phyloP scores from a whole-genome alignment of 2,888 invertebrate species.

The Apamea epomidion region DNA sequence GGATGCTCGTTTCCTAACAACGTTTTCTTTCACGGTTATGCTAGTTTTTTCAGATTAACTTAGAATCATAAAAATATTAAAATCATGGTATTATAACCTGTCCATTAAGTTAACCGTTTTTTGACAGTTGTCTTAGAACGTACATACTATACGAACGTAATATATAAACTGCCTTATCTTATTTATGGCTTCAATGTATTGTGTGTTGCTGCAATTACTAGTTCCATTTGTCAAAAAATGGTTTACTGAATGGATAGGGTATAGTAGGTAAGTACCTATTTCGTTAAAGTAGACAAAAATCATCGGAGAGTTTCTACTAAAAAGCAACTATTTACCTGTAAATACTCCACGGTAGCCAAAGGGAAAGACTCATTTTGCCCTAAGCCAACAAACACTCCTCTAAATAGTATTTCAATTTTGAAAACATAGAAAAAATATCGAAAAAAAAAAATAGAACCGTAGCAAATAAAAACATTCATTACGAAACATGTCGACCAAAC shows the following conservation, averaged over 20 bases:
- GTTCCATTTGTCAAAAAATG: too few species aligned
- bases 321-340: neutral
- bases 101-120: too few species aligned
- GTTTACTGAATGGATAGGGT: too few species aligned
- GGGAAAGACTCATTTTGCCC: neutral
- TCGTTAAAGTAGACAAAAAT: neutral
- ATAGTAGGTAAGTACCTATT: too few species aligned
- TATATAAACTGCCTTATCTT: too few species aligned
- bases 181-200: too few species aligned
- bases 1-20: neutral
- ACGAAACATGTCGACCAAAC: conserved; percentile 67
- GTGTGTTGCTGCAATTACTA: too few species aligned
- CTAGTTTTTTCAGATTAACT: too few species aligned
- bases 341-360: conserved; percentile 4
- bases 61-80: too few species aligned
- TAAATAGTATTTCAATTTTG: conserved; percentile 35
- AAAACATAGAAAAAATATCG: conserved; percentile 31
- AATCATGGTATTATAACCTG: too few species aligned
- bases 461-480: conserved; percentile 69
- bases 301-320: neutral
- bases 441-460: conserved; percentile 34
- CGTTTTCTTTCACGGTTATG: neutral
- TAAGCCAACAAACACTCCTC: conserved; percentile 23
- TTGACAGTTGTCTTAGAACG: too few species aligned
- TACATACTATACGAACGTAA: too few species aligned